These are phyloP conservation scores for Bombyx mandarina DNA, from an alignment of 1,140 invertebrate genomes.

Conservation along the genomic window DNA sequence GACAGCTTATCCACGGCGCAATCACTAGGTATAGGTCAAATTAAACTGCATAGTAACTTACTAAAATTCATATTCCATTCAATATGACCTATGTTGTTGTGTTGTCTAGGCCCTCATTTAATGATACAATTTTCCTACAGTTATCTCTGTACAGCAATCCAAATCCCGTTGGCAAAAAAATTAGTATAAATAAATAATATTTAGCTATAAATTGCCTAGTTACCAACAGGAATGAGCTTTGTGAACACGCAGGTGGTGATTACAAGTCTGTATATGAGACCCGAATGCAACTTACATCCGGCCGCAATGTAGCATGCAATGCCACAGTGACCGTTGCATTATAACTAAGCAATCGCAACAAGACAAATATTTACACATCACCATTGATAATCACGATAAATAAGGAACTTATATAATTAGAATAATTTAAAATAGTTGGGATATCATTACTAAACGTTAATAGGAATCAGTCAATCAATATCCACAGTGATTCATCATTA, in stretches of 20 bases:
- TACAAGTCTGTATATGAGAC: conserved; percentile 60
- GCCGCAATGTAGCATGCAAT: background rate
- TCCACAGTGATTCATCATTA: conserved; percentile 41
- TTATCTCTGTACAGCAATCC: conserved; percentile 67
- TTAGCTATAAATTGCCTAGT: conserved; percentile 67
- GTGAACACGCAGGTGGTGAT: conserved; percentile 69
- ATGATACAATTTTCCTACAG: conserved; percentile 42
- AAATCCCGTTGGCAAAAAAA: conserved; percentile 67
- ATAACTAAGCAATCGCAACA: conserved; percentile 57
- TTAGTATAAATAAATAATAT: conserved; percentile 65
- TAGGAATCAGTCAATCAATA: conserved; percentile 66
- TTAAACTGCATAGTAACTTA: too few relatives aligned
- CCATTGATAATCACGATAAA: conserved; percentile 58
- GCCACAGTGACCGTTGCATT: conserved; percentile 30
- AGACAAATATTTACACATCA: conserved; percentile 65
- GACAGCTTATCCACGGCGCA: too few relatives aligned
- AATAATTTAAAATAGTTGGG: conserved; percentile 61
- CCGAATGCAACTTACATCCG: conserved; percentile 16
- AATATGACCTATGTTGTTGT: too few relatives aligned
- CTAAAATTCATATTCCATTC: too few relatives aligned
- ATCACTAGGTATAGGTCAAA: too few relatives aligned
- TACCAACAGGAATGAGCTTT: conserved; percentile 64
- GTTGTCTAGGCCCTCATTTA: background rate
- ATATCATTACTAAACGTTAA: conserved; percentile 41
- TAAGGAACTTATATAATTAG: conserved; percentile 62